Evolutionary conservation across 2,113 vertebrate genomes (phyloP).

Genomic region (Melanerpes formicivorus): DNA sequence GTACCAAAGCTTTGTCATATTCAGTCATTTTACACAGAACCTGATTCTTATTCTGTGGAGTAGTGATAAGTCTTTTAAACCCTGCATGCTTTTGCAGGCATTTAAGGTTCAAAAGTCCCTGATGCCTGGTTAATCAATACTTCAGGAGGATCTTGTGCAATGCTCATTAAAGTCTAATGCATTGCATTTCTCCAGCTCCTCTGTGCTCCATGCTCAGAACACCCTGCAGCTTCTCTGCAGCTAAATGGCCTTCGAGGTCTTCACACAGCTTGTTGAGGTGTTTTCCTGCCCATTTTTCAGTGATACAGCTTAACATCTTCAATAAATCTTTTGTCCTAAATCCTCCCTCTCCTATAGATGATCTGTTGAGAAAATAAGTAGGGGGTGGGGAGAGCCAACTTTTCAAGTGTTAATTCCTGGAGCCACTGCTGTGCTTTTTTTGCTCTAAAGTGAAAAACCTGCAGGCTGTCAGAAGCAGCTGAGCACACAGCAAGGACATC

Average conservation of each 20-base stretch:
- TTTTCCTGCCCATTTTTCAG: constrained; percentile 47
- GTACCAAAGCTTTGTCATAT: constrained; percentile 28
- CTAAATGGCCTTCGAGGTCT: constrained; percentile 17
- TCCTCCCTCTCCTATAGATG: neutral
- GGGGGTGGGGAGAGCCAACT: neutral
- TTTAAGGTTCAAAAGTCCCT: constrained; percentile 57
- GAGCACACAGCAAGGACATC: constrained; percentile 2
- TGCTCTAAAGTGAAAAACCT: neutral
- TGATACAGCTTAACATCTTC: neutral
- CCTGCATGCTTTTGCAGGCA: constrained; percentile 47
- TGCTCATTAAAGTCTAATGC: constrained; percentile 59
- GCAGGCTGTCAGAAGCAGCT: neutral
- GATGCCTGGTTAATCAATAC: constrained; percentile 68
- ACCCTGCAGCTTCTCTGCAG: constrained; percentile 31
- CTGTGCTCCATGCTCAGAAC: neutral
- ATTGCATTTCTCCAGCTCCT: constrained; percentile 38
- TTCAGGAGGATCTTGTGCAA: constrained; percentile 51
- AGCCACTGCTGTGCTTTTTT: neutral
- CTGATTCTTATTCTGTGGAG: constrained; percentile 38
- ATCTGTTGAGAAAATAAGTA: neutral
- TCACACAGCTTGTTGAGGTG: constrained; percentile 30
- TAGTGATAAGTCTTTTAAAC: constrained; percentile 50
- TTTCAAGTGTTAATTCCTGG: constrained; percentile 11
- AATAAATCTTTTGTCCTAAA: constrained; percentile 39
- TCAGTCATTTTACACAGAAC: constrained; percentile 39